Base-by-base conservation (phyloP, 2,113 vertebrate species). In the Mastomys coucha region DNA sequence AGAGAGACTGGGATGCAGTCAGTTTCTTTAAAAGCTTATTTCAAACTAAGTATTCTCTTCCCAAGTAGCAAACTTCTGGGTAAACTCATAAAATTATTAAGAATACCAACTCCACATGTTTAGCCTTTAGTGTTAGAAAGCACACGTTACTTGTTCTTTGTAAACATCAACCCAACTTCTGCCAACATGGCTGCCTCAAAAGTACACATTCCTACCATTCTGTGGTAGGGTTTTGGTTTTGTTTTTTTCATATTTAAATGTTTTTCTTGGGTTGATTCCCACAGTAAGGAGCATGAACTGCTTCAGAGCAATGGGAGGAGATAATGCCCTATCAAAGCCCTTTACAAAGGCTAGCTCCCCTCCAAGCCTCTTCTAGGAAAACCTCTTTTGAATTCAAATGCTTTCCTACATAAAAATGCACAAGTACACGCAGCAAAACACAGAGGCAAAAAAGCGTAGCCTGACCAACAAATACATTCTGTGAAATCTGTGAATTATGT, bases 181-280 rank as follows among this genome's bases (percentile, higher is more conserved):
- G 60, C 85, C 88, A 93, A 95, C 88, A 96, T 31, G 16, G 69
- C 53, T 65, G 89, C 80, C 95, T 96, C 69, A 75, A 94, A 92
- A 95, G 76, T 51, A 88, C 42, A 92, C 90, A 97, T 97, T 96
- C 89, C 94, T 82, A 70, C 78, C 76, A 95, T 85, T 97, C 76
- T 94, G 86, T 69, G 89, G 81, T 85, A 75, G 70, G 7, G 53
- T 12, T 8, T 82, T 80, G 7, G 53, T 12, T 8, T 82, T 80
- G 49, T n/a, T 89, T 97, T 78, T 70, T 95, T 94, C n/a, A 91
- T 78, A 88, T 58, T 92, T 94, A 91, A 94, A 80, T 94, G 94
- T 91, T 97, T 92, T 90, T 93, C 95, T 96, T 97, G 89, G 65
- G 84, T 88, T 85, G 86, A 95, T 20, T 75, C 45, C 92, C 31